Conservation (phyloP, 2,888 invertebrate genomes). For the Celastrina argiolus region DNA sequence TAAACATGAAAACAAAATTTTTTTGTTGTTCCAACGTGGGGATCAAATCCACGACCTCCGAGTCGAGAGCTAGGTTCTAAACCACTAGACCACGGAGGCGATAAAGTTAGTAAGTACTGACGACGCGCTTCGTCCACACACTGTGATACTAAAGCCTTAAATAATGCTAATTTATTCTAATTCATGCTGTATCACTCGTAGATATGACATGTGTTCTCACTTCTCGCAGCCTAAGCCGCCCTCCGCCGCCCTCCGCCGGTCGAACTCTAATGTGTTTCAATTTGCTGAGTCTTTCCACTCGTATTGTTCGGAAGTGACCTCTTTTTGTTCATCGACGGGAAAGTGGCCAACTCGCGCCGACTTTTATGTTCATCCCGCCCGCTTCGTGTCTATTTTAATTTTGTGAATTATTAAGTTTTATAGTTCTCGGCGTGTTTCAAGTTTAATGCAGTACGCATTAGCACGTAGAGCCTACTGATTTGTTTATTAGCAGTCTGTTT, state of each 20-base stretch:
- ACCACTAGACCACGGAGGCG: too few relatives aligned
- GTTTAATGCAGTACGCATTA: neutral
- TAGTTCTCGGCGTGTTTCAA: neutral
- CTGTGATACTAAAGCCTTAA: too few relatives aligned
- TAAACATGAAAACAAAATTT: too few relatives aligned
- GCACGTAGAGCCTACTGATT: neutral
- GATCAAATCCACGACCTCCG: too few relatives aligned
- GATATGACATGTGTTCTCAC: neutral
- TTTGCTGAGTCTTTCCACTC: neutral
- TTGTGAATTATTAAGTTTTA: neutral
- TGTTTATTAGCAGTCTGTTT: conserved; percentile 1
- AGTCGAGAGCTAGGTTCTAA: too few relatives aligned
- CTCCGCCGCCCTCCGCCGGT: neutral
- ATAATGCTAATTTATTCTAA: too few relatives aligned
- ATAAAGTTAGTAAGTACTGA: too few relatives aligned
- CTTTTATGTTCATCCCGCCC: neutral
- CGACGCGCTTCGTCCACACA: too few relatives aligned
- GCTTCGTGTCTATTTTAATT: conserved; percentile 2
- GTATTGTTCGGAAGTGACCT: neutral
- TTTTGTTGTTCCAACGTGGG: too few relatives aligned
- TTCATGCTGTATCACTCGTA: too few relatives aligned
- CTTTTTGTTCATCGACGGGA: neutral
- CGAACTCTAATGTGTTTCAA: neutral
- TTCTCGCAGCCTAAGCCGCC: too few relatives aligned
- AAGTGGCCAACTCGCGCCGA: neutral